Conservation (phyloP, 2,113 vertebrate genomes). For the Ancistrus triradiatus region DNA sequence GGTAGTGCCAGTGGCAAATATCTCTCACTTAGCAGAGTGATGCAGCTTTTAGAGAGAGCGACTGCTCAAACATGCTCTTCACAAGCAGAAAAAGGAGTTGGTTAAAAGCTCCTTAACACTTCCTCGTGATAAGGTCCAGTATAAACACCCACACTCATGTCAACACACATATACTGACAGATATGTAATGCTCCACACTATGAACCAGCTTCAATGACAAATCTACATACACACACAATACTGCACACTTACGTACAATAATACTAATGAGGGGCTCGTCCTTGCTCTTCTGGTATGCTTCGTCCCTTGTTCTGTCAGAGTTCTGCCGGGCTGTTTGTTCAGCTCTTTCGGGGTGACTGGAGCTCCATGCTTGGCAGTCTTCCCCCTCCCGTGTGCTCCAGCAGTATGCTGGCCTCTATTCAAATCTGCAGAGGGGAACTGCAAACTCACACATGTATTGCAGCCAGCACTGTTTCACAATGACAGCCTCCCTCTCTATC, state of each 20-base stretch:
- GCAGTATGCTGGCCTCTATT: constrained; percentile 31
- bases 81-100: too few relatives aligned
- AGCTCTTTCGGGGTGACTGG: constrained; percentile 58
- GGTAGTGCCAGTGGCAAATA: constrained; percentile 9
- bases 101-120: constrained; percentile 17
- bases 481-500: constrained; percentile 20
- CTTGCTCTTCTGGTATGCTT: constrained; percentile 31
- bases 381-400: constrained; percentile 33
- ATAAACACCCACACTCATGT: constrained; percentile 2
- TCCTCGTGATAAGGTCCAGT: neutral
- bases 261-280: constrained; percentile 13
- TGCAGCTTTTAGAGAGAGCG: constrained; percentile 1
- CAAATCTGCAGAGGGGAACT: constrained; percentile 42
- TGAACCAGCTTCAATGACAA: too few relatives aligned
- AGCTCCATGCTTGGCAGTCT: constrained; percentile 61
- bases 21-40: neutral
- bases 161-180: neutral
- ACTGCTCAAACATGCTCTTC: too few relatives aligned
- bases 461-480: constrained; percentile 47
- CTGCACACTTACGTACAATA: constrained; percentile 14
- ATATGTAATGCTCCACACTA: neutral
- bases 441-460: constrained; percentile 43
- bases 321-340: constrained; percentile 49
- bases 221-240: constrained; percentile 6
- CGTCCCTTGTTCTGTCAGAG: constrained; percentile 34